A percentile compares a stretch with the other conserved stretches of the same genome.
These are phyloP conservation scores for Temnothorax longispinosus DNA, from an alignment of 1,140 invertebrate genomes.

Conservation along the genomic window DNA sequence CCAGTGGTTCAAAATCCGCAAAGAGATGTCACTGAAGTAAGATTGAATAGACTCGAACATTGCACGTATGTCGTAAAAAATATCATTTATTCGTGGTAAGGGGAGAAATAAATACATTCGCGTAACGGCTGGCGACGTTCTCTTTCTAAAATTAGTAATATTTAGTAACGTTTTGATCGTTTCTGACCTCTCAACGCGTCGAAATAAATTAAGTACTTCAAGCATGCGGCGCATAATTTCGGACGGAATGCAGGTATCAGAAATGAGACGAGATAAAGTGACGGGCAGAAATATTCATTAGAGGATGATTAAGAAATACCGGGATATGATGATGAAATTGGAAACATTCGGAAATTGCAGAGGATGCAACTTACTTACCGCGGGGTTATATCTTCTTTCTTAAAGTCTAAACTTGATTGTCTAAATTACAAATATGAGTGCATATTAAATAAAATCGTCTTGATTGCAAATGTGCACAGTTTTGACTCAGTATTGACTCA, in stretches of 20 bases:
- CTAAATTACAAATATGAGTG: constrained; percentile 57
- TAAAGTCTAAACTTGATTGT: constrained; percentile 31
- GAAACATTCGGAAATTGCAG: background rate
- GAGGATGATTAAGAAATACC: background rate
- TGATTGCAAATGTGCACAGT: constrained; percentile 69
- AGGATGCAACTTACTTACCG: background rate
- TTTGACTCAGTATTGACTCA: constrained; percentile 8
- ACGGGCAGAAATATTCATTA: background rate
- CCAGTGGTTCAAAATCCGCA: background rate
- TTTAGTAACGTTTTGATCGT: background rate
- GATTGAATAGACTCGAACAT: background rate
- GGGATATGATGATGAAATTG: background rate
- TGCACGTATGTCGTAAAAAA: constrained; percentile 28
- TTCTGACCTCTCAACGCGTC: background rate
- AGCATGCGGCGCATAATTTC: background rate
- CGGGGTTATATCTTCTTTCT: background rate
- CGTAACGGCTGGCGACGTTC: background rate
- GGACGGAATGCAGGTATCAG: background rate
- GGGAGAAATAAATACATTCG: constrained; percentile 37
- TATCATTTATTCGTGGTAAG: constrained; percentile 51
- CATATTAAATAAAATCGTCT: constrained; percentile 70
- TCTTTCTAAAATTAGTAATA: background rate
- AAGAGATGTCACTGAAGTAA: constrained; percentile 14
- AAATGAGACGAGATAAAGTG: background rate
- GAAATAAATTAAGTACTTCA: constrained; percentile 16